Base-by-base conservation (phyloP, 2,888 invertebrate species). In the Xylophagus ater region DNA sequence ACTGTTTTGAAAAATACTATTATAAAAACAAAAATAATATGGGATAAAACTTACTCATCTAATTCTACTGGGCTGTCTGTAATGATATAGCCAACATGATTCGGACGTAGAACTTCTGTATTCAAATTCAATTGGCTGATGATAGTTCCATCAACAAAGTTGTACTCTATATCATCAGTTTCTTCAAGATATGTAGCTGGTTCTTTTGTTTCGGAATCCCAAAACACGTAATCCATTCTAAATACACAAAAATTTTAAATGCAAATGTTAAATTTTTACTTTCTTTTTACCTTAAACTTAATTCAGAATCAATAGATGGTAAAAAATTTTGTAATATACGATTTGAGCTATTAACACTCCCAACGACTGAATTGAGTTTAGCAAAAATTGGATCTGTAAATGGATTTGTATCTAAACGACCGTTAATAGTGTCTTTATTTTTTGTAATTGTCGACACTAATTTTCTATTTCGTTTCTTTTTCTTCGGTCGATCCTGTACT, bases 291-390 rank as follows among this genome's bases (percentile, higher is more conserved):
- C 57, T 51, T 28, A 65, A 37, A 3, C 54, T 51, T 23, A 65
- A 41, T 41, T 62, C 62, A 0, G 62, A 62, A 47, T 72, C 68
- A 33, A 67, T 59, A 9, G 74, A 67, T 2, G 72, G 70, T 5
- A 76, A 50, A 29, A 72, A 70, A 12, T 74, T 73, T 50, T 74
- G 73, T 54, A 76, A 71, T 0, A 75, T 65, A 46, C 74, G 59
- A 53, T 73, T 74, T 1, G 75, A 73, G 23, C 74, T 72, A 21
- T 73, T 74, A 37, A 74, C 73, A 45, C 75, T 74, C 1, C 75
- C 75, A 0, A 70, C 62, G 1, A 71, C 71, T 1, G 74, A 70
- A 15, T 75, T 72, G 2, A 75, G 54, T 47, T 74, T 66, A 37
- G 74, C 74, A 53, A 75, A 75, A 38, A 76, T 72, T 4, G 76